Conservation (phyloP, 2,113 vertebrate genomes). For the Eurystomus gularis region DNA sequence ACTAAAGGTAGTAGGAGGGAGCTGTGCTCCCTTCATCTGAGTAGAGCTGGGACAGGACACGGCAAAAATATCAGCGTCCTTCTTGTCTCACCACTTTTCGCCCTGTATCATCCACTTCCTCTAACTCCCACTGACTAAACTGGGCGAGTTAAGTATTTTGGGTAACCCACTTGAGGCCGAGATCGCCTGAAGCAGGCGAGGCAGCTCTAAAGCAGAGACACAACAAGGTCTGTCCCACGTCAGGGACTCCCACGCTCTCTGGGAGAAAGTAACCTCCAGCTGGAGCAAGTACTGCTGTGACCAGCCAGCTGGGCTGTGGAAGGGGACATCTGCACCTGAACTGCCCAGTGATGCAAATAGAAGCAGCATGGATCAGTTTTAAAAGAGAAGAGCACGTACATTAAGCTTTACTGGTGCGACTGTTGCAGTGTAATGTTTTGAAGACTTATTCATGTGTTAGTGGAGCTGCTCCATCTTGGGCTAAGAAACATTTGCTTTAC, state of each 20-base stretch:
- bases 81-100: neutral
- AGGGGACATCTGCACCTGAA: neutral
- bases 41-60: neutral
- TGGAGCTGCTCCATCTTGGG: neutral
- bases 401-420: neutral
- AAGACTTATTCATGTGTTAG: neutral
- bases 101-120: neutral
- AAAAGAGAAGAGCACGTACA: neutral
- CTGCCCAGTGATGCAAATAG: neutral
- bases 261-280: neutral
- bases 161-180: neutral
- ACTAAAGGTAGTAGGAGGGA: neutral
- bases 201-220: neutral
- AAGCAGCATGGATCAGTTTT: neutral
- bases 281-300: neutral
- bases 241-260: accelerated
- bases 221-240: neutral
- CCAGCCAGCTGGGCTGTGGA: neutral
- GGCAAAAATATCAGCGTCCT: neutral
- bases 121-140: neutral
- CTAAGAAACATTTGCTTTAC: neutral
- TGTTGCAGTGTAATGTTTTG: neutral
- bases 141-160: neutral
- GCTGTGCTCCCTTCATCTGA: neutral
- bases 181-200: neutral